A percentile compares a stretch with the other conserved stretches of the same genome.
phyloP scores from a whole-genome alignment of 2,888 invertebrate species.

The Polietes domitor region DNA sequence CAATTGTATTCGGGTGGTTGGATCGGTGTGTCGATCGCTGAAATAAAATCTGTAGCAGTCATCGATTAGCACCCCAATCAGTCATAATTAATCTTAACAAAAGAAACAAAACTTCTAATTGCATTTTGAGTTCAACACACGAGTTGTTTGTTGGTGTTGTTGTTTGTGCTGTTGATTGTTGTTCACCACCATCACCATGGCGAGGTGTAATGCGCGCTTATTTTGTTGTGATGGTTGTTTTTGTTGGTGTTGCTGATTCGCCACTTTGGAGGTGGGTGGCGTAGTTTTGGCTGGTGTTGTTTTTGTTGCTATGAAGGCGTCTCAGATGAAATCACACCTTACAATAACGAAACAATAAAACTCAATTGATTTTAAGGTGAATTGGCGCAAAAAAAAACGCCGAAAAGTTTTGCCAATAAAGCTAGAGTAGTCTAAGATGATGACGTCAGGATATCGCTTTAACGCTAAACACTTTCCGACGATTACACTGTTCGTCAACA shows the following conservation, averaged over 20 bases:
- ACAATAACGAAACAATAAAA: conserved; percentile 45
- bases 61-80: conserved; percentile 27
- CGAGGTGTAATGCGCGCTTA: conserved; percentile 10
- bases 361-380: conserved; percentile 9
- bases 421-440: too few relatives aligned
- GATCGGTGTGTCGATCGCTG: neutral
- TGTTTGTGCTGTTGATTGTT: neutral
- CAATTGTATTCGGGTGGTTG: conserved; percentile 9
- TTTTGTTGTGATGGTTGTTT: conserved; percentile 24
- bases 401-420: neutral
- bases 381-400: neutral
- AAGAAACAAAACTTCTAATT: conserved; percentile 12
- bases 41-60: conserved; percentile 3
- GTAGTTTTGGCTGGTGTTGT: conserved; percentile 15
- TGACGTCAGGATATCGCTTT: conserved; percentile 1
- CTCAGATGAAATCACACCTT: conserved; percentile 34
- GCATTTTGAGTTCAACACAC: conserved; percentile 42
- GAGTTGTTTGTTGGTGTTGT: conserved; percentile 31
- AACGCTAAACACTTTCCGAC: neutral
- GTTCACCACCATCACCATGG: neutral
- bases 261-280: conserved; percentile 39
- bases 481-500: neutral
- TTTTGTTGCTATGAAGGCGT: conserved; percentile 25
- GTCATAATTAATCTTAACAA: conserved; percentile 16
- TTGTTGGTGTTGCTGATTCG: conserved; percentile 15